phyloP scores from a whole-genome alignment of 2,113 vertebrate species.

The Cynocephalus volans region DNA sequence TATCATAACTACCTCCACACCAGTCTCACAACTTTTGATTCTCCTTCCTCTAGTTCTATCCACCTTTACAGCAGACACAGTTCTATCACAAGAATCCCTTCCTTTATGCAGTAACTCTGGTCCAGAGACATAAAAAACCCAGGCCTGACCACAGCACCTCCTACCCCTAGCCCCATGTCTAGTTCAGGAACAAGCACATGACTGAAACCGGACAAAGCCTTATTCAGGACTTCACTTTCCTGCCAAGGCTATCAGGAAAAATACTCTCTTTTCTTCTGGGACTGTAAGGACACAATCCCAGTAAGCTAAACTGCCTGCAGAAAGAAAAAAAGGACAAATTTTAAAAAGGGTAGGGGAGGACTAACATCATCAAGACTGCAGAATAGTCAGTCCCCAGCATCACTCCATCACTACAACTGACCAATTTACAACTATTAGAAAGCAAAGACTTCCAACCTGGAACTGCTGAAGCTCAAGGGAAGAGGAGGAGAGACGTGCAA shows the following conservation, averaged over 20 bases:
- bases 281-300: not conserved
- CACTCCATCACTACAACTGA: no score
- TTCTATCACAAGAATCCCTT: not conserved
- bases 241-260: not conserved
- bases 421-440: no score
- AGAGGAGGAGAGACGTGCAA: no score
- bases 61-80: not conserved
- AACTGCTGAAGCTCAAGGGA: no score
- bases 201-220: not conserved
- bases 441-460: no score
- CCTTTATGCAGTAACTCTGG: not conserved
- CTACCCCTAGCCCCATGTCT: not conserved
- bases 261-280: not conserved
- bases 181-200: not conserved
- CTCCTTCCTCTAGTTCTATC: not conserved
- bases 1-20: not conserved
- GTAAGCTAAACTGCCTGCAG: not conserved
- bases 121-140: constrained; percentile 6
- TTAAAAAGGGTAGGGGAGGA: not conserved
- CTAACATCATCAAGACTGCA: no score
- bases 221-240: not conserved
- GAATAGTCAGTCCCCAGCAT: no score
- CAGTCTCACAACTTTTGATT: not conserved
- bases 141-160: not conserved
- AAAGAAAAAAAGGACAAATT: not conserved